phyloP scores from a whole-genome alignment of 2,888 invertebrate genomes.

The Coenonympha arcania region DNA sequence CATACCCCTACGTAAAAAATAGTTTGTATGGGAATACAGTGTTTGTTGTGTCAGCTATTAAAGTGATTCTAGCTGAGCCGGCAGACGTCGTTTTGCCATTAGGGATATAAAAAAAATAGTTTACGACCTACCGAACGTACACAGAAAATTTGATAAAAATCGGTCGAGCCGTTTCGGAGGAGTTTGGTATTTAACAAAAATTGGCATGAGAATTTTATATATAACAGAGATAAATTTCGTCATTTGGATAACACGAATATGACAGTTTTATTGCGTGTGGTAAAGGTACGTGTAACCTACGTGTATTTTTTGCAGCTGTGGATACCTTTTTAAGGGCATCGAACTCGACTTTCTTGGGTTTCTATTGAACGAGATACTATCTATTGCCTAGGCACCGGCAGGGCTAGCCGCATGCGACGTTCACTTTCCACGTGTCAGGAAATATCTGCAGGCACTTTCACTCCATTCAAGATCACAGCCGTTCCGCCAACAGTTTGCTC shows the following conservation, averaged over 20 bases:
- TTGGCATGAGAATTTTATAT: no score
- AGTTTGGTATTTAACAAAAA: no score
- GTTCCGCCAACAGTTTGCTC: conserved; percentile 49
- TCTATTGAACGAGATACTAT: conserved; percentile 48
- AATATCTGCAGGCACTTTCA: conserved; percentile 65
- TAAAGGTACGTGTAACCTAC: no score
- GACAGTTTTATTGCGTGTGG: conserved; percentile 11
- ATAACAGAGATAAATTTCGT: not conserved
- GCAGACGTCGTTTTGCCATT: no score
- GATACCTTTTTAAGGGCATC: conserved; percentile 22
- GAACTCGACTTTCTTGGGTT: conserved; percentile 44
- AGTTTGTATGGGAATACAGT: no score
- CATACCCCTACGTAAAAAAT: no score
- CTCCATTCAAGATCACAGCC: conserved; percentile 66
- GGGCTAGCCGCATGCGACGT: conserved; percentile 44
- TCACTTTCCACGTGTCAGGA: conserved; percentile 69
- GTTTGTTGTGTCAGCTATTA: no score
- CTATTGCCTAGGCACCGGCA: conserved; percentile 38
- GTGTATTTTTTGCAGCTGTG: conserved; percentile 12
- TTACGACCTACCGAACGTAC: no score
- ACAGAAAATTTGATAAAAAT: no score
- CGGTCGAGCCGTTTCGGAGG: no score
- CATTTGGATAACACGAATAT: conserved; percentile 10
- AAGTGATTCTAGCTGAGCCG: no score
- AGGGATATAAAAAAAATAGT: no score